Conservation (phyloP, 2,888 invertebrate genomes). For the Hydroisotoma schaefferi region DNA sequence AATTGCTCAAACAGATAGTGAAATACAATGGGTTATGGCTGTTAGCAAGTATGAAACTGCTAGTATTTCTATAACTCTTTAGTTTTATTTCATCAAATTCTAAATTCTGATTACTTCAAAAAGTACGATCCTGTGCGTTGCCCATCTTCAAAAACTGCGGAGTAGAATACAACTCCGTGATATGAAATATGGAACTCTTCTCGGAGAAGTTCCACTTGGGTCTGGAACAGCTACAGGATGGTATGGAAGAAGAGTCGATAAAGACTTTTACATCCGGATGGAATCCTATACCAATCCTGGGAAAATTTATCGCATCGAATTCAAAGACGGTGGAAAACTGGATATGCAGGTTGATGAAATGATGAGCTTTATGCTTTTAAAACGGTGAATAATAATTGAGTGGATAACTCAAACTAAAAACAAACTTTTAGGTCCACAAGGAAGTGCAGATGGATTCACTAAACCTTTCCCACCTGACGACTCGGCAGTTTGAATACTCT, state of each 20-base stretch:
- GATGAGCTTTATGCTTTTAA: background rate
- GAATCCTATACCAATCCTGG: slow-evolving; percentile 84
- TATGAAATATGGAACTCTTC: slow-evolving; percentile 65
- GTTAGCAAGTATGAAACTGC: slow-evolving; percentile 64
- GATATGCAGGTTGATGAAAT: too few relatives aligned
- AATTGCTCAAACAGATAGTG: slow-evolving; percentile 73
- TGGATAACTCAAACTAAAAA: background rate
- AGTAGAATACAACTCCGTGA: slow-evolving; percentile 77
- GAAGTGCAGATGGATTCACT: background rate
- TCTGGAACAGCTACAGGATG: slow-evolving; percentile 81
- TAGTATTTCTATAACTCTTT: background rate
- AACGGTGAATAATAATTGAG: background rate
- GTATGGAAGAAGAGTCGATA: slow-evolving; percentile 77
- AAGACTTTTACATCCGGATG: slow-evolving; percentile 81
- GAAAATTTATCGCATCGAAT: slow-evolving; percentile 63
- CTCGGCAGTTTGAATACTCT: slow-evolving; percentile 83
- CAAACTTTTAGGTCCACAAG: too few relatives aligned
- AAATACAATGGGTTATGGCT: slow-evolving; percentile 81
- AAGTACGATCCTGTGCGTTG: background rate
- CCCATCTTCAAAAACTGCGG: too few relatives aligned
- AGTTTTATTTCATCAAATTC: slow-evolving; percentile 1
- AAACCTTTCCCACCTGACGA: slow-evolving; percentile 70
- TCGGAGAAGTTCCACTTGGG: slow-evolving; percentile 69
- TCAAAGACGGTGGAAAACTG: slow-evolving; percentile 12
- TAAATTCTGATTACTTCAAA: background rate